A percentile compares a stretch with the other conserved stretches of the same genome.
These are phyloP conservation scores for Conus canariensis DNA, from an alignment of 2,888 invertebrate species.

Conservation along the genomic window DNA sequence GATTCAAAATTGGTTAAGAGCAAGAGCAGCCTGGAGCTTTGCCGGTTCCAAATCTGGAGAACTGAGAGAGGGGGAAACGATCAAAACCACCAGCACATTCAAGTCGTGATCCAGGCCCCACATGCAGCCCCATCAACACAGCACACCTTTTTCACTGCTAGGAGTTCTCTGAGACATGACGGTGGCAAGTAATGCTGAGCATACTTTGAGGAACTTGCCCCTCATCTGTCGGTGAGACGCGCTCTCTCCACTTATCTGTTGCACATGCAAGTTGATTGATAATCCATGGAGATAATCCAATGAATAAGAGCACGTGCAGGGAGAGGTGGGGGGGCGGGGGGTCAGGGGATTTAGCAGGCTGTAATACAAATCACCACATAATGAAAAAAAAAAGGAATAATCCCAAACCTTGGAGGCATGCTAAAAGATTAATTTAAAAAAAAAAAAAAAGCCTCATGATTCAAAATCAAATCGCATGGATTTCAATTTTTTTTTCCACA, in stretches of 20 bases:
- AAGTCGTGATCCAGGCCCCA: no score
- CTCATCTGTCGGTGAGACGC: no score
- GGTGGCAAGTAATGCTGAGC: no score
- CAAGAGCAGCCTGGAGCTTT: no score
- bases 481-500: neutral
- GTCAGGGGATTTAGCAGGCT: neutral
- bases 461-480: neutral
- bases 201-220: no score
- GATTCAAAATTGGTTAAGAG: no score
- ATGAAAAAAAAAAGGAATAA: neutral
- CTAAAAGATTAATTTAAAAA: conserved; percentile 1
- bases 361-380: neutral
- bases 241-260: neutral
- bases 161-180: no score
- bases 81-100: no score
- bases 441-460: neutral
- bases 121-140: no score
- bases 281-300: neutral
- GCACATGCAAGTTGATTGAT: neutral
- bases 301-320: neutral
- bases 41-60: no score
- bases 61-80: no score
- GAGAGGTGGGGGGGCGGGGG: neutral
- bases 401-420: neutral
- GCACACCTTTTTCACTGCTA: no score